These are phyloP conservation scores for Pogonomyrmex californicus DNA, from an alignment of 1,140 invertebrate genomes.

Conservation along the genomic window DNA sequence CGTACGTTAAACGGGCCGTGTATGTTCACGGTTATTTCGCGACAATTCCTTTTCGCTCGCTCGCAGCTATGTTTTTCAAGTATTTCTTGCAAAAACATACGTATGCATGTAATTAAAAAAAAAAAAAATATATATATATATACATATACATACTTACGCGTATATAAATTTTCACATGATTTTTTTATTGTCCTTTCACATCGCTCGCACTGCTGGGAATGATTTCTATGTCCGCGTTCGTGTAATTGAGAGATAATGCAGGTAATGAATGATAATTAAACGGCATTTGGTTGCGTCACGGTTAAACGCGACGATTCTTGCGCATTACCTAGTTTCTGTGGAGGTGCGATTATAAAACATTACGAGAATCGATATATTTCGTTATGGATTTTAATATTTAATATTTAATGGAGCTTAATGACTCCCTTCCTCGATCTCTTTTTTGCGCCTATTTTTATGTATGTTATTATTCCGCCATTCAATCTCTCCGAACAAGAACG, in stretches of 20 bases:
- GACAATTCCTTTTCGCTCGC: constrained; percentile 10
- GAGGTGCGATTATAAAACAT: constrained; percentile 14
- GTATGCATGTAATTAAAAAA: not conserved
- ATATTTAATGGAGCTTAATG: not conserved
- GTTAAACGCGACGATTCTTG: constrained; percentile 63
- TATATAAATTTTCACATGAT: not conserved
- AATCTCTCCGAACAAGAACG: not conserved
- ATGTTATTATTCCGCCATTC: not conserved
- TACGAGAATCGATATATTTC: constrained; percentile 33
- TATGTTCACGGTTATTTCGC: constrained; percentile 18
- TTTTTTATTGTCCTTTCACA: constrained; percentile 18
- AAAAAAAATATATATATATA: not conserved
- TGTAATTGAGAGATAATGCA: constrained; percentile 62
- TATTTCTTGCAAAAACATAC: constrained; percentile 26
- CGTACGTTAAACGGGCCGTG: constrained; percentile 24
- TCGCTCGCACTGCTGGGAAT: not conserved
- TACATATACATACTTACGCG: not conserved
- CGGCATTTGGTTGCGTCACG: constrained; percentile 59
- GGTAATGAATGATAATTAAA: constrained; percentile 68
- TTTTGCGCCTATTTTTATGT: not conserved
- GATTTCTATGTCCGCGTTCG: constrained; percentile 45
- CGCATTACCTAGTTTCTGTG: constrained; percentile 50
- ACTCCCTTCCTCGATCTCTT: no score
- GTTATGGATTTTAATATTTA: not conserved
- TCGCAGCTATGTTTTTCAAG: not conserved